Percentiles rank a stretch among this genome's conserved stretches.
These are phyloP conservation scores for Sternarchorhynchus goeldii DNA, from an alignment of 2,797 vertebrate genomes.

Conservation along the genomic window DNA sequence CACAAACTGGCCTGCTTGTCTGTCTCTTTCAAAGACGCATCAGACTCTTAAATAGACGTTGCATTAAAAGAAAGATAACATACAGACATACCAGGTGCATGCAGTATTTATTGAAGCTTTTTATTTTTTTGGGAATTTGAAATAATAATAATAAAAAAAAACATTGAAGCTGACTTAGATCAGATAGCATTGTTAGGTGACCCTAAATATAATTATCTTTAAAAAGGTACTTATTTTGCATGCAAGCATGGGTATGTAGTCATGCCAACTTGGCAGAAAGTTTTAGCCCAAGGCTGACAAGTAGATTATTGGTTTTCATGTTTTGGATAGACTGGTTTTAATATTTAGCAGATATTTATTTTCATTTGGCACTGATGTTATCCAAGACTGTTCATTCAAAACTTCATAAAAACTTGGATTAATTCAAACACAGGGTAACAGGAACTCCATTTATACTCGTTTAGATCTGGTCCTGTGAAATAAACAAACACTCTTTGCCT, in stretches of 20 bases:
- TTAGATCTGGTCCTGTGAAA: slow-evolving; percentile 52
- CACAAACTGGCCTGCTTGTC: slow-evolving; percentile 11
- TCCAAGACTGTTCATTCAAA: slow-evolving; percentile 22
- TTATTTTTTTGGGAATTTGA: background rate
- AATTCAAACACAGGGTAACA: slow-evolving; percentile 38
- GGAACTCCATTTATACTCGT: slow-evolving; percentile 46
- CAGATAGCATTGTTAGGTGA: background rate
- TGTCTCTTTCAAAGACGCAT: background rate
- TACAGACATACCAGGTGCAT: background rate
- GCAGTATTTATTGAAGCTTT: background rate
- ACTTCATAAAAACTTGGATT: slow-evolving; percentile 4
- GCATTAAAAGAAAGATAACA: background rate
- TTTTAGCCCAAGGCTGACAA: background rate
- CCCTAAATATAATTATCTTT: background rate
- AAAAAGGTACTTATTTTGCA: background rate
- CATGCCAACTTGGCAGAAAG: background rate
- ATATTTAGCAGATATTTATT: slow-evolving; percentile 40
- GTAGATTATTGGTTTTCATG: slow-evolving; percentile 24
- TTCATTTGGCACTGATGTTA: slow-evolving; percentile 31
- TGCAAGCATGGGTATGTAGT: slow-evolving; percentile 6
- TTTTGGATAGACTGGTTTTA: slow-evolving; percentile 9
- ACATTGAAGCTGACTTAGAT: too few species aligned
- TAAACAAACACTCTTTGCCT: slow-evolving; percentile 52
- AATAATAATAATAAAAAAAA: too few species aligned
- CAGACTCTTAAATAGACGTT: background rate